Evolutionary conservation across 2,888 invertebrate species (phyloP), one percentile per base, ranked within the genome.

Genomic region (Petrolisthes manimaculis): DNA sequence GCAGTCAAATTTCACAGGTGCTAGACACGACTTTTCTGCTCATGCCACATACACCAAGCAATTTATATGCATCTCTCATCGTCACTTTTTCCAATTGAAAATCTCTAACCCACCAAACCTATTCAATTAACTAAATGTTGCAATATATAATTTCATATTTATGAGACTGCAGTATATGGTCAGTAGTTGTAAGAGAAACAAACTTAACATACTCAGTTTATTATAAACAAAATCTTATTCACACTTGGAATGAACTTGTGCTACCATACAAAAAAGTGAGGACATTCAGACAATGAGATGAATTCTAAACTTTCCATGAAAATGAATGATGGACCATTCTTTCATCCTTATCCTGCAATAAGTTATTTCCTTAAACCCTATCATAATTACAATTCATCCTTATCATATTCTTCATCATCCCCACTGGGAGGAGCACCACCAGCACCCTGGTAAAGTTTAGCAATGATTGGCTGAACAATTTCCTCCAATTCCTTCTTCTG

Each of bases 401-500:
- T 97, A 93, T 96, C 95, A 92, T 96, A 96, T 85, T 95, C 95
- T 80, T 95, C 95, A 79, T 95, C 95, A 0, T 95, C 96, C 37
- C 95, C 94, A 0, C 95, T 95, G 37, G 92, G 92, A 6, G 92
- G 92, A 24, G 95, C 95, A 53, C 96, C 96, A 37, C 96, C 97
- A 91, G 96, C 95, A 54, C 96, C 96, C 93, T 97, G 97, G 94
- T 99, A 99, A 91, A 99, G 94, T 94, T 99, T 99, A 86, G 97
- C 96, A 92, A 99, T 97, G 93, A 99, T 99, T 9, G 99, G 99
- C 93, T 99, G 98, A 0, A 98, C 98, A 69, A 98, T 95, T 92
- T 97, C 97, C 93, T 99, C 98, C 83, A 99, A 94, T 91, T 97
- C 96, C 93, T 99, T 98, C 96, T 94, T 99, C 93, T 98, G 97